These are phyloP conservation scores for Chrysomela aeneicollis DNA, from an alignment of 2,888 invertebrate species.

Conservation along the genomic window DNA sequence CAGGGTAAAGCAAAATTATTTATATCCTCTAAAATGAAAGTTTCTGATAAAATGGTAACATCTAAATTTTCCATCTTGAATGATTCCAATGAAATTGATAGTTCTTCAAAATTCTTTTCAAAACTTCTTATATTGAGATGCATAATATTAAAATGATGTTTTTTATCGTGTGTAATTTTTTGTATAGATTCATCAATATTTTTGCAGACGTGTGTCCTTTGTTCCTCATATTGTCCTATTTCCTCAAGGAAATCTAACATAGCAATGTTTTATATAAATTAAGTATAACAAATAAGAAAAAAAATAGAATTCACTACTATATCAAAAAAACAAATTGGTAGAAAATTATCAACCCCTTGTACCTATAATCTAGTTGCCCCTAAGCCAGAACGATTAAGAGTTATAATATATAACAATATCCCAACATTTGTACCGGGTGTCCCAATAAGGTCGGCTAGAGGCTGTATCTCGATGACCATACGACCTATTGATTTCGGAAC, in stretches of 20 bases:
- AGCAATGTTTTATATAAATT: neutral
- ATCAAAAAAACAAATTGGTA: no score
- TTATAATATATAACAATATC: no score
- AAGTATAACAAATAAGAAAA: neutral
- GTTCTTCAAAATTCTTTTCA: neutral
- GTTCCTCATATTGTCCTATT: neutral
- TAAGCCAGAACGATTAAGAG: no score
- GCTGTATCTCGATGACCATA: neutral
- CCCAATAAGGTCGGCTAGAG: no score
- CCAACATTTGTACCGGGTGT: no score
- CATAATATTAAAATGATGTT: neutral
- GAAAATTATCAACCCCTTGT: no score
- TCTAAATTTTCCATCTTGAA: neutral
- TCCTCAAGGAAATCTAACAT: neutral
- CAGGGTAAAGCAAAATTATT: neutral
- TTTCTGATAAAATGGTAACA: neutral
- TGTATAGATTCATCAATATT: neutral
- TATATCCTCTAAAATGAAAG: neutral
- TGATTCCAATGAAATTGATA: neutral
- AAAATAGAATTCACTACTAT: neutral
- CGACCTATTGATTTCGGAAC: no score
- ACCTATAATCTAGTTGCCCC: neutral
- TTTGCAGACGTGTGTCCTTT: neutral
- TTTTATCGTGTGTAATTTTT: neutral
- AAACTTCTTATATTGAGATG: conserved; percentile 6